These are phyloP conservation scores for Cichlasoma orientale DNA, from an alignment of 2,797 vertebrate species.

Conservation along the genomic window DNA sequence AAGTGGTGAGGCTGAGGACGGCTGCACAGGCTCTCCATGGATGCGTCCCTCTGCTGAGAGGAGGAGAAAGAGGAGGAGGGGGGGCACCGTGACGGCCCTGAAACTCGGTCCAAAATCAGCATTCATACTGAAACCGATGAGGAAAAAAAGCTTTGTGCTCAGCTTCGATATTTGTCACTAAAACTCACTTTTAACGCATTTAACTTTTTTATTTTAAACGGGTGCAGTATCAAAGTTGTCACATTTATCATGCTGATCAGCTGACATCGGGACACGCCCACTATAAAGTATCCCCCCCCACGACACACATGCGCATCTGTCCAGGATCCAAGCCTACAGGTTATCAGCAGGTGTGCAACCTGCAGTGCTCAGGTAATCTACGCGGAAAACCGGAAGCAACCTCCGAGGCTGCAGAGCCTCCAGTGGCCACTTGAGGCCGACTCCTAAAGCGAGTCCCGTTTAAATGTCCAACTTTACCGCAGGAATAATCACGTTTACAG, in stretches of 20 bases:
- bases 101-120: background rate
- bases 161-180: background rate
- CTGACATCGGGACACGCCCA: background rate
- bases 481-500: background rate
- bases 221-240: background rate
- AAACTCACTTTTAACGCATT: background rate
- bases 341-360: background rate
- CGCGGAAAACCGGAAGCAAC: background rate
- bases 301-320: background rate
- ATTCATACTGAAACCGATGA: background rate
- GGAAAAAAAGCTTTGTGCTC: background rate
- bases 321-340: background rate
- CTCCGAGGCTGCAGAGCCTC: background rate
- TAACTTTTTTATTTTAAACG: background rate
- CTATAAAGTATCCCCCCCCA: background rate
- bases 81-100: background rate
- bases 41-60: slow-evolving; percentile 40
- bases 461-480: background rate
- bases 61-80: slow-evolving; percentile 1
- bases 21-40: slow-evolving; percentile 56
- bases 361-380: background rate
- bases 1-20: slow-evolving; percentile 22
- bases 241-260: background rate
- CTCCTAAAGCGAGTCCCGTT: background rate
- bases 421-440: accelerated